Evolutionary conservation across 2,113 vertebrate species (phyloP).

Genomic region (Tragelaphus scriptus): DNA sequence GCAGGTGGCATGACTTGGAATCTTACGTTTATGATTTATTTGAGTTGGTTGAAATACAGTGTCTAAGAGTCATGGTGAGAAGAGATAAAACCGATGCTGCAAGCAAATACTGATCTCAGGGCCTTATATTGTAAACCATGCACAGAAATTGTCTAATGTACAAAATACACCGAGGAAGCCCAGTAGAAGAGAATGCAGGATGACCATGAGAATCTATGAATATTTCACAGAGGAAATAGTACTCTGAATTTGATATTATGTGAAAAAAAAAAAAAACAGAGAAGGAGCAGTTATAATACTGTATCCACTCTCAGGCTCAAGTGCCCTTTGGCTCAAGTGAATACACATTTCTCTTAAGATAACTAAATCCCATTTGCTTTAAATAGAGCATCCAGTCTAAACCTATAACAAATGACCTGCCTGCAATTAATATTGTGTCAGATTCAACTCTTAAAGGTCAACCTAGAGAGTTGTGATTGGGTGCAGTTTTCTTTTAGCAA

Average conservation of each 20-base stretch:
- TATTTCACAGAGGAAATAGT: rapidly evolving
- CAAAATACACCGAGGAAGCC: background rate
- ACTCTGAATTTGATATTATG: background rate
- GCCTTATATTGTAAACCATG: background rate
- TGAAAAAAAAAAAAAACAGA: background rate
- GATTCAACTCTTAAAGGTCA: background rate
- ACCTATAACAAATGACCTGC: background rate
- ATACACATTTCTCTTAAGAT: background rate
- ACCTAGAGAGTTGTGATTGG: background rate
- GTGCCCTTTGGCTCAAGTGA: background rate
- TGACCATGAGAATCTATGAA: background rate
- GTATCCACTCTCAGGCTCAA: background rate
- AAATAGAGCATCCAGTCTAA: background rate
- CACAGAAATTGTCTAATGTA: rapidly evolving
- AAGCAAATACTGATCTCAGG: background rate
- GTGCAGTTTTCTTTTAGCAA: background rate
- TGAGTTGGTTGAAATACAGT: background rate
- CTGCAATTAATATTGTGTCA: background rate
- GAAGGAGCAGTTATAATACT: background rate
- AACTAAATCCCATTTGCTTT: background rate
- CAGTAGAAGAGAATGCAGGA: background rate
- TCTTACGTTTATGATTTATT: no score
- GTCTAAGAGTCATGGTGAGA: background rate
- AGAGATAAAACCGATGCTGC: background rate
- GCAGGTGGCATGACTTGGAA: background rate